Evolutionary conservation across 2,888 invertebrate genomes (phyloP).

Genomic region (Sturmia bella): DNA sequence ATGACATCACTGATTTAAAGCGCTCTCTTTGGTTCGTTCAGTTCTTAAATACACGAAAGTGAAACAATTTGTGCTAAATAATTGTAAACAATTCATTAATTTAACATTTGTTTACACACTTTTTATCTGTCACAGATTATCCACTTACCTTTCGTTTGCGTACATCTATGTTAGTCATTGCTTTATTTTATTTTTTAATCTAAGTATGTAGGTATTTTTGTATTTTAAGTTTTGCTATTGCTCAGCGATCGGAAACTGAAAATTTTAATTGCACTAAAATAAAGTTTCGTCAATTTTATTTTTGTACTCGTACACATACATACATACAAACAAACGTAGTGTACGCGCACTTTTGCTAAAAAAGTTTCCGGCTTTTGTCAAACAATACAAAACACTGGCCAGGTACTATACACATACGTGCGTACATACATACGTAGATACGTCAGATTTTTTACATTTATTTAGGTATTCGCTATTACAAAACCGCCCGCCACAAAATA

Average conservation of each 20-base stretch:
- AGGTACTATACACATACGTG: too few species aligned
- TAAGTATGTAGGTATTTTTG: background rate
- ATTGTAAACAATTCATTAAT: too few species aligned
- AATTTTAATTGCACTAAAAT: constrained; percentile 13
- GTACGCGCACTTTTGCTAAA: background rate
- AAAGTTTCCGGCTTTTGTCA: constrained; percentile 38
- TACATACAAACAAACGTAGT: too few species aligned
- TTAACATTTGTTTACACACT: too few species aligned
- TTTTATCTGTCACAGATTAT: too few species aligned
- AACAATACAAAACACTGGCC: constrained; percentile 38
- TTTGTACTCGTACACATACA: too few species aligned
- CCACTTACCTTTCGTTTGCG: constrained; percentile 79
- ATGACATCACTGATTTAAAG: too few species aligned
- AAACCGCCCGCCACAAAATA: background rate
- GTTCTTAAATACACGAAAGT: too few species aligned
- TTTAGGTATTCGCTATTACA: constrained; percentile 3
- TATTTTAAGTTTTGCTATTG: background rate
- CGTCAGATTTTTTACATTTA: constrained; percentile 12
- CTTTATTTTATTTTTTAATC: constrained; percentile 17
- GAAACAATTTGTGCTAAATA: too few species aligned
- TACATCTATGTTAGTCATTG: constrained; percentile 76
- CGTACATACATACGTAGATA: constrained; percentile 6
- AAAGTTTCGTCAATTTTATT: constrained; percentile 7
- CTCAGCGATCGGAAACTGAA: background rate
- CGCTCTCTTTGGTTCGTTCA: too few species aligned